Percentiles rank a stretch among this genome's conserved stretches.
Conservation (phyloP, 1,140 invertebrate species). For the Drosophila pseudoananassae region DNA sequence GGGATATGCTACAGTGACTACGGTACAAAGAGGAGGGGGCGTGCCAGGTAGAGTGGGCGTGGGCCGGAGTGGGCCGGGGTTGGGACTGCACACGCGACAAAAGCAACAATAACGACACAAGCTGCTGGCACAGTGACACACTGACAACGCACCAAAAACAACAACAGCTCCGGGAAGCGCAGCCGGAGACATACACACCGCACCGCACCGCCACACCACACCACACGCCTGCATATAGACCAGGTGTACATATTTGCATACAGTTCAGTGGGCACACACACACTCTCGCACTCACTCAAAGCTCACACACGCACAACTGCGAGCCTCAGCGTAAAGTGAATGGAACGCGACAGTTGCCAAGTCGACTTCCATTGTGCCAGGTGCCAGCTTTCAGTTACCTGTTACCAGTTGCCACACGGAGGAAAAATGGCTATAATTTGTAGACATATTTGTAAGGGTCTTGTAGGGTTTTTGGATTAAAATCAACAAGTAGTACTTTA, state of each 20-base stretch:
- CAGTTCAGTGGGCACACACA: constrained; percentile 68
- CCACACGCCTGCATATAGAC: constrained; percentile 44
- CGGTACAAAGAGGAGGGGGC: neutral
- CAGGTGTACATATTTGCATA: constrained; percentile 77
- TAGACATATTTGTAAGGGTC: neutral
- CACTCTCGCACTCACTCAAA: constrained; percentile 13
- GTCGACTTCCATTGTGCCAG: constrained; percentile 55
- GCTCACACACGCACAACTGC: constrained; percentile 51
- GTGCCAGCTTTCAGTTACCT: constrained; percentile 51
- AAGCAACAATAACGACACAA: constrained; percentile 66
- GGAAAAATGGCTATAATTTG: constrained; percentile 14
- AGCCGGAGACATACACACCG: constrained; percentile 2
- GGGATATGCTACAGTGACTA: constrained; percentile 27
- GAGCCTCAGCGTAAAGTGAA: constrained; percentile 71
- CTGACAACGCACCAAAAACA: constrained; percentile 60
- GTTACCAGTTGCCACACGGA: constrained; percentile 40
- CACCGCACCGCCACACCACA: neutral
- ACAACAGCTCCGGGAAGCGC: constrained; percentile 2
- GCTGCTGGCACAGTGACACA: constrained; percentile 73
- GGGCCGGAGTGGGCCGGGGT: neutral
- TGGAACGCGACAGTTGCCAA: constrained; percentile 53
- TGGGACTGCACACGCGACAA: constrained; percentile 8
- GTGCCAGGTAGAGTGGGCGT: neutral
- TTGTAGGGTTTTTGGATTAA: no score
- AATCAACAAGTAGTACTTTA: no score